Evolutionary conservation across 2,113 vertebrate genomes (phyloP).

Genomic region (Euleptes europaea): DNA sequence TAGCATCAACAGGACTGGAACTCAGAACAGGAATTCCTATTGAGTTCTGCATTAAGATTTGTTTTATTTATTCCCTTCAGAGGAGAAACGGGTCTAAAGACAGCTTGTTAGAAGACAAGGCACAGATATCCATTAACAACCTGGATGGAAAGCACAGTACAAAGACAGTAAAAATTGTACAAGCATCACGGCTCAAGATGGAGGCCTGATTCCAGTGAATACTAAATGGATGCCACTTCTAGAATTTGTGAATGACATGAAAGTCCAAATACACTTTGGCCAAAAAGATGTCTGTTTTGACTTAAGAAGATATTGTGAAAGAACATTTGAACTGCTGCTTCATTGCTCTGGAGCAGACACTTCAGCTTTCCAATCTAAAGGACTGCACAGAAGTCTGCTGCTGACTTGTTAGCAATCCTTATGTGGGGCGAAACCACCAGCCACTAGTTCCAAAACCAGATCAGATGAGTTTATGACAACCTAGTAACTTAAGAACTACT

Average conservation of each 20-base stretch:
- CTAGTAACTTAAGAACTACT: constrained; percentile 39
- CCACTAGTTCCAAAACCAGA: constrained; percentile 43
- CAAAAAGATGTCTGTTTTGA: constrained; percentile 14
- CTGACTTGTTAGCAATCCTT: constrained; percentile 4
- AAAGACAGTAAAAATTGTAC: constrained; percentile 80
- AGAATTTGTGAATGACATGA: constrained; percentile 45
- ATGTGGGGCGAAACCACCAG: constrained; percentile 22
- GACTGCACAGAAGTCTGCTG: constrained; percentile 23
- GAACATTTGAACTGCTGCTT: constrained; percentile 8
- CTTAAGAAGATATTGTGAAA: constrained; percentile 14
- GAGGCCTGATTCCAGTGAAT: constrained; percentile 74
- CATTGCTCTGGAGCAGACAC: constrained; percentile 26
- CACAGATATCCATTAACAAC: constrained; percentile 63
- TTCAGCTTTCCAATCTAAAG: neutral
- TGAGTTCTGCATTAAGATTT: constrained; percentile 19
- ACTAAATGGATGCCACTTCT: constrained; percentile 42
- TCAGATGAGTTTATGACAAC: constrained; percentile 31
- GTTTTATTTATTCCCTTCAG: constrained; percentile 65
- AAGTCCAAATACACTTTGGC: constrained; percentile 3
- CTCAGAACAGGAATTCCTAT: neutral
- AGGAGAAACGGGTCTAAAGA: constrained; percentile 83
- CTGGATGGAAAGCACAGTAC: constrained; percentile 70
- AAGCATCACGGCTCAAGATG: constrained; percentile 74
- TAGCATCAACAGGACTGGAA: neutral
- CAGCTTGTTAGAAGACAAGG: constrained; percentile 76